Evolutionary conservation across 2,797 vertebrate species (phyloP).

Genomic region (Cossypha heuglini): DNA sequence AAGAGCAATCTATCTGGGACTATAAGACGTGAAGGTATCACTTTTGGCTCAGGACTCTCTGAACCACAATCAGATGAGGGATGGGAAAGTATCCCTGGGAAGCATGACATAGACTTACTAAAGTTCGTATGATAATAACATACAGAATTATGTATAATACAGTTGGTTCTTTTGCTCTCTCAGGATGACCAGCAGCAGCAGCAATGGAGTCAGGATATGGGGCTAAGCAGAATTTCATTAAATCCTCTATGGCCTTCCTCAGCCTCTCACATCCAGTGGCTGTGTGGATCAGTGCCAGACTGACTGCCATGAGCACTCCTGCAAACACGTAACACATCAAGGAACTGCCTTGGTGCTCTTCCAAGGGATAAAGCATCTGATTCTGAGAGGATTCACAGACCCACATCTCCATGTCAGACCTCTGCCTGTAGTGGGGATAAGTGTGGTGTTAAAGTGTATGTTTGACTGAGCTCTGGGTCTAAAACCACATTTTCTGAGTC

Average conservation of each 20-base stretch:
- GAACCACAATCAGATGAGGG: neutral
- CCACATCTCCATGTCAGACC: neutral
- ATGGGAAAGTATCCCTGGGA: neutral
- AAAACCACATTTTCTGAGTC: neutral
- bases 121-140: neutral
- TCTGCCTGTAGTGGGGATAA: too few species aligned
- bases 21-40: neutral
- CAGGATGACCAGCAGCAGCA: neutral
- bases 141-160: neutral
- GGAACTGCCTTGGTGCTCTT: neutral
- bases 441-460: neutral
- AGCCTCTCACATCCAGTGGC: neutral
- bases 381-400: neutral
- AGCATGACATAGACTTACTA: neutral
- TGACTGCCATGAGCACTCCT: neutral
- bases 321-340: accelerated
- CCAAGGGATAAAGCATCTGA: neutral
- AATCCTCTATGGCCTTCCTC: neutral
- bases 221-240: neutral
- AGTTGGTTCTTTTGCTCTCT: neutral
- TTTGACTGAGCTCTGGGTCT: neutral
- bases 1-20: neutral
- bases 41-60: neutral
- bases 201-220: neutral
- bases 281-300: accelerated